phyloP scores from a whole-genome alignment of 2,888 invertebrate species.

The Agrochola macilenta region DNA sequence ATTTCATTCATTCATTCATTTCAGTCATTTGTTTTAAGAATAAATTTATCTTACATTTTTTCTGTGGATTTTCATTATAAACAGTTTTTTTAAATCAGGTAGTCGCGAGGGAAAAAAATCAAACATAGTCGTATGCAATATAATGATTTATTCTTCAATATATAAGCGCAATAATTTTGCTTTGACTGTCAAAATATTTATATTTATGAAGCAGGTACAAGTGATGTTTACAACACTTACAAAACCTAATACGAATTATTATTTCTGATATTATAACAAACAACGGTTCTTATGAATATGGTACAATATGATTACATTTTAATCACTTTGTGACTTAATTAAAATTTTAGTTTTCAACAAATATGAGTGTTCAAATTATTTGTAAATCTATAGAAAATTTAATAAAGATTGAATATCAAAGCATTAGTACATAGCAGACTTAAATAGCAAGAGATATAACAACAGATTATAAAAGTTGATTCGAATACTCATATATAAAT shows the following conservation, averaged over 20 bases:
- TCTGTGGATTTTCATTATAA: background rate
- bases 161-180: conserved; percentile 90
- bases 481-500: conserved; percentile 76
- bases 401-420: conserved; percentile 74
- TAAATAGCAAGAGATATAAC: conserved; percentile 71
- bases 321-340: conserved; percentile 77
- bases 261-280: conserved; percentile 68
- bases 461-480: conserved; percentile 72
- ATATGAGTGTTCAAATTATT: conserved; percentile 70
- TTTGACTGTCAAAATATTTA: conserved; percentile 89
- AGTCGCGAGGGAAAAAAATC: conserved; percentile 52
- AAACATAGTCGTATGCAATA: conserved; percentile 83
- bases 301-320: conserved; percentile 61
- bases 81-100: background rate
- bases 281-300: conserved; percentile 61
- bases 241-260: conserved; percentile 77
- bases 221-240: conserved; percentile 88
- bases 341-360: conserved; percentile 63
- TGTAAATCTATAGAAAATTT: conserved; percentile 68
- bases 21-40: background rate
- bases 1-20: no score
- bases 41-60: background rate
- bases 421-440: conserved; percentile 74
- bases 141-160: conserved; percentile 89
- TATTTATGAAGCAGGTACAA: conserved; percentile 89